Conservation (phyloP, 2,113 vertebrate species). For the Equus quagga region DNA sequence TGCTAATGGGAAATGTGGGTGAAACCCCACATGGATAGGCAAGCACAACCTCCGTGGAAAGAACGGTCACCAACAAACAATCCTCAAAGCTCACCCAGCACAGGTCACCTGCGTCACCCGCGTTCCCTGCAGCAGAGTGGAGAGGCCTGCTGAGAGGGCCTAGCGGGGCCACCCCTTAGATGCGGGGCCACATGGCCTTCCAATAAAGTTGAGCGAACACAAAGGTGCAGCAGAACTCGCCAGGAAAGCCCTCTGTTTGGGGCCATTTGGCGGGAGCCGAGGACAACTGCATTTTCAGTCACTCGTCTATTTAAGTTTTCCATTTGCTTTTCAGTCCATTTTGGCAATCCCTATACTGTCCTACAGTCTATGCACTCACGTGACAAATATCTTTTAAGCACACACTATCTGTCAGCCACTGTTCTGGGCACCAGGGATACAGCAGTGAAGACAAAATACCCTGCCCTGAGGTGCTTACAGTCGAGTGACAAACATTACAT, state of each 20-base stretch:
- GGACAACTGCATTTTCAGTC: no score
- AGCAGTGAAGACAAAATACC: not conserved
- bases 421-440: not conserved
- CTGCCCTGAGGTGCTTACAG: not conserved
- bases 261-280: fast-evolving
- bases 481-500: no score
- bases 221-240: no score
- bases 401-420: not conserved
- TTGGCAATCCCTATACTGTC: not conserved
- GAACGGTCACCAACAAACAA: not conserved
- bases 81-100: not conserved
- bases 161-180: no score
- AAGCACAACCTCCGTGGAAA: not conserved
- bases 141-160: not conserved
- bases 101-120: no score
- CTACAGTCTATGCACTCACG: not conserved
- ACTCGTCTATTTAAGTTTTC: not conserved
- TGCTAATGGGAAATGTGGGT: not conserved
- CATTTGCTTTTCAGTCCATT: not conserved
- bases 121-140: not conserved
- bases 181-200: not conserved
- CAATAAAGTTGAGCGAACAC: not conserved
- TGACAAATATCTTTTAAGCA: no score
- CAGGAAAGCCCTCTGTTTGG: not conserved
- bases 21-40: no score